Evolutionary conservation across 2,797 vertebrate genomes (phyloP).

Genomic region (Mus caroli): DNA sequence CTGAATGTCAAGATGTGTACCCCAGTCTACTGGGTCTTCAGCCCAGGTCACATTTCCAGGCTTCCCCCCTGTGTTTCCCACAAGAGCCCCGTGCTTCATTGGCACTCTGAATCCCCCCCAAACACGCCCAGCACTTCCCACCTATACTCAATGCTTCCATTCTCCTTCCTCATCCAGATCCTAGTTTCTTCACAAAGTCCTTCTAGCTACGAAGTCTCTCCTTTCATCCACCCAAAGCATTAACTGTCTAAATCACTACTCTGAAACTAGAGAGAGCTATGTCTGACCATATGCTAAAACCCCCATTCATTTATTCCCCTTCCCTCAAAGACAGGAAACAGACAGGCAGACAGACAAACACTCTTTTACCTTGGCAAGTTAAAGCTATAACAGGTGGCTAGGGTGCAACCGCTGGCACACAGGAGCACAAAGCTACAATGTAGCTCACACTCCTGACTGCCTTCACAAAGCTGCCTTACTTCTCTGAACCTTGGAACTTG

Average conservation of each 20-base stretch:
- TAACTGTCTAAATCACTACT: background rate
- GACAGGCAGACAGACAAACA: background rate
- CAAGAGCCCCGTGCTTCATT: background rate
- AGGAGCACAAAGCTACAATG: background rate
- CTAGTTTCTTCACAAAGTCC: background rate
- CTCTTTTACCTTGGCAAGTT: background rate
- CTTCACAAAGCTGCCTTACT: conserved; percentile 6
- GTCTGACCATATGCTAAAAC: background rate
- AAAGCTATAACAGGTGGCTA: background rate
- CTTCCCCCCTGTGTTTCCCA: background rate
- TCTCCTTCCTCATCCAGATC: background rate
- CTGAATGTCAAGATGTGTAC: background rate
- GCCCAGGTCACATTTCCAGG: background rate
- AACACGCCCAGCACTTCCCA: background rate
- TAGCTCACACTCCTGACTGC: background rate
- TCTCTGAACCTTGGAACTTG: background rate
- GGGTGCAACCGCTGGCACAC: background rate
- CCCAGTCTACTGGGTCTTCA: background rate
- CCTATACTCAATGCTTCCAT: background rate
- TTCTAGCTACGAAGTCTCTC: conserved; percentile 5
- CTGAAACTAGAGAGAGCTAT: conserved; percentile 6
- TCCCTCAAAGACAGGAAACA: background rate
- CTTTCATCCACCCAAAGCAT: background rate
- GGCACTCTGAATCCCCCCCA: background rate
- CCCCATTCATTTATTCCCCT: background rate